Conservation (phyloP, 2,797 vertebrate genomes). For the Lithobates sylvaticus region DNA sequence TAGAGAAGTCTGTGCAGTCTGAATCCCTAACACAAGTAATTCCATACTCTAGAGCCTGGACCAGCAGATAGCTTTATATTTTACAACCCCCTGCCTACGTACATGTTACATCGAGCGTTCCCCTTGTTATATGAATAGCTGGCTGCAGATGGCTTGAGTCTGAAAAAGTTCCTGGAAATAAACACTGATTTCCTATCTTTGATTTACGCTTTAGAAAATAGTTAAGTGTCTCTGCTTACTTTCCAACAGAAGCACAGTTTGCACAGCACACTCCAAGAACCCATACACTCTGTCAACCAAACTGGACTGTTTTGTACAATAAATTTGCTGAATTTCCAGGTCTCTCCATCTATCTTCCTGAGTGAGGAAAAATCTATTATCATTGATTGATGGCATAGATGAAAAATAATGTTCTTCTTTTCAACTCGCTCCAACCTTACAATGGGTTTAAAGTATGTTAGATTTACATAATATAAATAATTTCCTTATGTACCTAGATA, state of each 20-base stretch:
- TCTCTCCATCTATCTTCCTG: constrained; percentile 15
- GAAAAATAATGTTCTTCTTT: constrained; percentile 11
- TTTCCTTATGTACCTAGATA: too few relatives aligned
- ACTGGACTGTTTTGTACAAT: constrained; percentile 2
- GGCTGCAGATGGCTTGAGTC: not conserved
- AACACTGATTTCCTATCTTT: not conserved
- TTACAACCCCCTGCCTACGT: not conserved
- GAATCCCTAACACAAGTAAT: too few relatives aligned
- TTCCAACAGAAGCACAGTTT: not conserved
- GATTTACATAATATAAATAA: not conserved
- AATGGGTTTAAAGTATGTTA: constrained; percentile 2
- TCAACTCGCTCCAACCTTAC: not conserved
- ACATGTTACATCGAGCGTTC: not conserved
- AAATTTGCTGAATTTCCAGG: constrained; percentile 23
- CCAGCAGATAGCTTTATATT: not conserved
- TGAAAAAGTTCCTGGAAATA: not conserved
- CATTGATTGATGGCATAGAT: constrained; percentile 42
- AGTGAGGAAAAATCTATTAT: constrained; percentile 40
- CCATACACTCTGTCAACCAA: not conserved
- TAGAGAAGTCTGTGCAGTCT: too few relatives aligned
- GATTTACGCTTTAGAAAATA: not conserved
- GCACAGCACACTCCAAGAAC: not conserved
- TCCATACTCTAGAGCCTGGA: not conserved
- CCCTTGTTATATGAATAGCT: not conserved
- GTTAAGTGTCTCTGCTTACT: not conserved